Evolutionary conservation across 2,797 vertebrate genomes (phyloP).

Genomic region (Chrosomus eos): DNA sequence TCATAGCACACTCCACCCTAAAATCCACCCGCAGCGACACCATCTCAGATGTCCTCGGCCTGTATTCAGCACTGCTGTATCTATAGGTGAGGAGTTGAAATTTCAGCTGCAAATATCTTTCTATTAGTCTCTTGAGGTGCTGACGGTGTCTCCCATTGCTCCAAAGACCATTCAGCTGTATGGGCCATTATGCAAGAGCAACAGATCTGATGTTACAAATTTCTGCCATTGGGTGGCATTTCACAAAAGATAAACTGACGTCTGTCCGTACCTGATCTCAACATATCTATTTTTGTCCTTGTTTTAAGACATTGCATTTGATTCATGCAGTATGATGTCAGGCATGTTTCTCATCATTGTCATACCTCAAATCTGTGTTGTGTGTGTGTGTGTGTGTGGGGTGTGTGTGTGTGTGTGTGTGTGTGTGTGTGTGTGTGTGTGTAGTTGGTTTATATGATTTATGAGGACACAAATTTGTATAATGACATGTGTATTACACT

Average conservation of each 20-base stretch:
- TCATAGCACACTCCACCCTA: slow-evolving; percentile 25
- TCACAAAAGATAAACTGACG: slow-evolving; percentile 39
- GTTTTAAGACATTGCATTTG: background rate
- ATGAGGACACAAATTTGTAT: too few relatives aligned
- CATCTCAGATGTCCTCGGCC: background rate
- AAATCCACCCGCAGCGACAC: background rate
- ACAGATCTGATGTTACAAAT: slow-evolving; percentile 29
- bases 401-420: too few relatives aligned
- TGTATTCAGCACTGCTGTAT: background rate
- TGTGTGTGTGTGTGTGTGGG: too few relatives aligned
- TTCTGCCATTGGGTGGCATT: slow-evolving; percentile 33
- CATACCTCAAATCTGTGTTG: background rate
- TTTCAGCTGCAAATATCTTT: slow-evolving; percentile 22
- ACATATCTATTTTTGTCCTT: slow-evolving; percentile 30
- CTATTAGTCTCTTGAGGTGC: slow-evolving; percentile 11
- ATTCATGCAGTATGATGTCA: slow-evolving; percentile 21
- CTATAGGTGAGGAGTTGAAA: slow-evolving; percentile 25
- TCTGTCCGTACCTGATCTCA: slow-evolving; percentile 29
- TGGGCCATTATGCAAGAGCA: background rate
- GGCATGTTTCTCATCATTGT: background rate
- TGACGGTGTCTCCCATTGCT: slow-evolving; percentile 4
- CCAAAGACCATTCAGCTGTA: slow-evolving; percentile 12
- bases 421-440: too few relatives aligned
- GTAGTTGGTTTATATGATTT: too few relatives aligned
- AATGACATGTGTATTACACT: too few relatives aligned